Conservation (phyloP, 1,140 invertebrate genomes). For the Musca vetustissima region DNA sequence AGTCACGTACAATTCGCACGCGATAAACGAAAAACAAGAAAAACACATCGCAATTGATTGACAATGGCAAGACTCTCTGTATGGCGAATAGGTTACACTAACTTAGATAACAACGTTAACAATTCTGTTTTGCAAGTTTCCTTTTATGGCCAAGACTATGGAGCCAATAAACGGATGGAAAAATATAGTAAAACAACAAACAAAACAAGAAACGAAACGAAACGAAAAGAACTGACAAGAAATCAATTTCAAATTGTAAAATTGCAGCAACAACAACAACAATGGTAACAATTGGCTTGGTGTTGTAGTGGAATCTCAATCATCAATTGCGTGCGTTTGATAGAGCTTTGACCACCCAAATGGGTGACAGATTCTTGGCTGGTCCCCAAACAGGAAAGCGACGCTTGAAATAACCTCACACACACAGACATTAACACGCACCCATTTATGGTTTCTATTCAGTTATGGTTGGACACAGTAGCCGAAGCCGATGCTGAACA, state of each 20-base stretch:
- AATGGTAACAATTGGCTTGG: neutral
- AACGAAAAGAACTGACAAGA: too few species aligned
- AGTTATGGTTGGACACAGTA: neutral
- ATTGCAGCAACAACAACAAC: neutral
- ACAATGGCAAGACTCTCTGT: too few species aligned
- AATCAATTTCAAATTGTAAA: neutral
- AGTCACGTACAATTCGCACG: constrained; percentile 20
- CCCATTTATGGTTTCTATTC: too few species aligned
- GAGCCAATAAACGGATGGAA: neutral
- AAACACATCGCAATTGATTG: neutral
- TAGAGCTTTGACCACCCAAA: constrained; percentile 8
- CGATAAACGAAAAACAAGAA: constrained; percentile 4
- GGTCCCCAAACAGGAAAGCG: neutral
- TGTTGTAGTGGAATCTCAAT: too few species aligned
- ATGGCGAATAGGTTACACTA: too few species aligned
- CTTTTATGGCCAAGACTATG: too few species aligned
- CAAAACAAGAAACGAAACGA: too few species aligned
- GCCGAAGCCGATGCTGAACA: neutral
- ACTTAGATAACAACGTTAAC: too few species aligned
- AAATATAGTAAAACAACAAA: neutral
- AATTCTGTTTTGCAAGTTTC: too few species aligned
- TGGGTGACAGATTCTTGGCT: constrained; percentile 17
- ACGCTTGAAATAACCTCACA: too few species aligned
- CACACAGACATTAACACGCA: too few species aligned
- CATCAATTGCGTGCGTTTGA: neutral